Base-by-base conservation (phyloP, 2,797 vertebrate species). In the Pampus argenteus region DNA sequence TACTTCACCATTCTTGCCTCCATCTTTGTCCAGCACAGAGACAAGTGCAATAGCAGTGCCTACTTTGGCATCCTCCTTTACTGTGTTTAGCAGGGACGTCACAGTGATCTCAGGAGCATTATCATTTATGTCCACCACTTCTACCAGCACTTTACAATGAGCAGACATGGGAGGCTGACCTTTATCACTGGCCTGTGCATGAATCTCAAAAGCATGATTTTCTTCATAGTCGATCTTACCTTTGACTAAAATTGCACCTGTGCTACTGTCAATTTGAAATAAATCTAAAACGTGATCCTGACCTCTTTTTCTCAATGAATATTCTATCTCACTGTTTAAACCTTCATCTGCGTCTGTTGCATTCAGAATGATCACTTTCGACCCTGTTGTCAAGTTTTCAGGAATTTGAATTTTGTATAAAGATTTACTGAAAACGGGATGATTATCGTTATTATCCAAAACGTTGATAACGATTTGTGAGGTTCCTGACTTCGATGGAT, bases 11-110 rank as follows among this genome's bases (percentile, higher is more conserved):
- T 93, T 93, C 56, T 87, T 67, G 0, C 86, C 90, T 0, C 80
- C 9, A 36, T 93, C 91, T 63, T 66, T 85, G 18, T 93, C 92
- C 2, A 85, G 4, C 0, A 90, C 76, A 0, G 89, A 89, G 0
- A 93, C 85, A 0, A 93, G 86, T 2, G 91, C 89, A n/a, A 91
- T 73, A 5, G 78, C 88, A 10, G 89, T 82, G 8, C 90, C 90
- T 22, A 61, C 11, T 17, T 50, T 23, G 0, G 87, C 73, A 0
- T 92, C 86, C 0, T 93, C 91, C 2, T 60, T 87, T 0, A 93
- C 89, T 2, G 56, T 68, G n/a, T 49, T 66, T 0, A 86, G 1
- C 0, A 92, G 60, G 64, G 91, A 91, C 4, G 87, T 91, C 78
- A 48, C 29, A 78, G 40, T 55, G 22, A 93, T 82, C n/a, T 91